These are phyloP conservation scores for Leptocoma aspasia DNA, from an alignment of 2,113 vertebrate species.

Conservation along the genomic window DNA sequence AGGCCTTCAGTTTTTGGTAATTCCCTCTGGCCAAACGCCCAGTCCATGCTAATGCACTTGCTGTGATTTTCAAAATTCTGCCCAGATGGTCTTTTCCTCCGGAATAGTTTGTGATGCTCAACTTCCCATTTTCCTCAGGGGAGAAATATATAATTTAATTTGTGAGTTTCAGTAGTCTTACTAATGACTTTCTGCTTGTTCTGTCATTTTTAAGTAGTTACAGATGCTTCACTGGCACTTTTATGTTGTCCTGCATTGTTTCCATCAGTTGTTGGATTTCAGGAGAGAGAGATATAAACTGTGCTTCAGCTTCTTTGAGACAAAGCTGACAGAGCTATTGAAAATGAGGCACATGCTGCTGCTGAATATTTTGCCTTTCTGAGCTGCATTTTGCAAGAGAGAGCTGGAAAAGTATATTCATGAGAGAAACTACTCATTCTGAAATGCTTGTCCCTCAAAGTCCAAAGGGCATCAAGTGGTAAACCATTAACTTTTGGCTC, in stretches of 20 bases:
- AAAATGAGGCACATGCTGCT: neutral
- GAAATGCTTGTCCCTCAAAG: neutral
- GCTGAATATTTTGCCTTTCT: neutral
- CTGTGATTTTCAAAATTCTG: neutral
- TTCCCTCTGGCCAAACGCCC: neutral
- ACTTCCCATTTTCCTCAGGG: neutral
- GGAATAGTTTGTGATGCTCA: neutral
- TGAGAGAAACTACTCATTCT: neutral
- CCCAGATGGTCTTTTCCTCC: neutral
- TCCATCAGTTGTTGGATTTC: neutral
- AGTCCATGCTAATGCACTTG: neutral
- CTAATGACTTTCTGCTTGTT: conserved; percentile 8
- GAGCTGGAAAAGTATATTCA: neutral
- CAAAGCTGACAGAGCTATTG: neutral
- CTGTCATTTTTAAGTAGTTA: neutral
- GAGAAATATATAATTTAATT: conserved; percentile 20
- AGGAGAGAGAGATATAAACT: neutral
- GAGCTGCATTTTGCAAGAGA: neutral
- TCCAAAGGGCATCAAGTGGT: neutral
- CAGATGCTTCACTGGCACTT: conserved; percentile 10
- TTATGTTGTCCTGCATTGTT: neutral
- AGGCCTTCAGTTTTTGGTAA: neutral
- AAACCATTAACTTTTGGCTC: neutral
- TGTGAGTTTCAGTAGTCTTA: conserved; percentile 1
- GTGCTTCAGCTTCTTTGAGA: neutral